Conservation (phyloP, 1,140 invertebrate species). For the Drosophila lacteicornis region DNA sequence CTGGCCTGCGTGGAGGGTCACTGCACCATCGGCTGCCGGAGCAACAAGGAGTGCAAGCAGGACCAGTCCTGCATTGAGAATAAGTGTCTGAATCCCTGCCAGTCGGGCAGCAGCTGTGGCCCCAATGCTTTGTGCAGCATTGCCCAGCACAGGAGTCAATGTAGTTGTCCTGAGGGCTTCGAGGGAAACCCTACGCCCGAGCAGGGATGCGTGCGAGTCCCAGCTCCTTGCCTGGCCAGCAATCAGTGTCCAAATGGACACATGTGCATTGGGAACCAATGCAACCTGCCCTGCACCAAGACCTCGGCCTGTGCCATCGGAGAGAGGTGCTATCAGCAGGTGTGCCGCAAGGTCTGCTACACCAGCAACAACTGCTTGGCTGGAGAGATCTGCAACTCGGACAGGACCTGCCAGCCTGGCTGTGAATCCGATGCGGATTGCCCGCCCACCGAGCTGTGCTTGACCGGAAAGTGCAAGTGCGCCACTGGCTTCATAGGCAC, state of each 20-base stretch:
- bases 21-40: constrained; percentile 93
- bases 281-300: constrained; percentile 90
- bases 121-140: constrained; percentile 93
- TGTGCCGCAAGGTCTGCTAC: constrained; percentile 94
- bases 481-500: constrained; percentile 89
- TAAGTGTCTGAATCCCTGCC: constrained; percentile 93
- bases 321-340: constrained; percentile 91
- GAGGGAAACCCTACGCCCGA: constrained; percentile 94
- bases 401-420: constrained; percentile 92
- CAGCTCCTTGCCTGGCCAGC: constrained; percentile 87
- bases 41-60: constrained; percentile 91
- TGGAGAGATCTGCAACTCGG: constrained; percentile 93
- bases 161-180: constrained; percentile 93
- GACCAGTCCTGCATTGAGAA: constrained; percentile 93
- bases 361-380: constrained; percentile 94
- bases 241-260: constrained; percentile 90
- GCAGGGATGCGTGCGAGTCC: constrained; percentile 93
- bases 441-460: constrained; percentile 91
- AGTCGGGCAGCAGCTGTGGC: constrained; percentile 91
- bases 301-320: constrained; percentile 91
- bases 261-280: constrained; percentile 90
- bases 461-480: constrained; percentile 92
- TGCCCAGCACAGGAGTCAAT: constrained; percentile 89
- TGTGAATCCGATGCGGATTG: constrained; percentile 94
- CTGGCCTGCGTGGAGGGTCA: constrained; percentile 92